Conservation (phyloP, 2,797 vertebrate genomes). For the Parauchenoglanis punctatus region DNA sequence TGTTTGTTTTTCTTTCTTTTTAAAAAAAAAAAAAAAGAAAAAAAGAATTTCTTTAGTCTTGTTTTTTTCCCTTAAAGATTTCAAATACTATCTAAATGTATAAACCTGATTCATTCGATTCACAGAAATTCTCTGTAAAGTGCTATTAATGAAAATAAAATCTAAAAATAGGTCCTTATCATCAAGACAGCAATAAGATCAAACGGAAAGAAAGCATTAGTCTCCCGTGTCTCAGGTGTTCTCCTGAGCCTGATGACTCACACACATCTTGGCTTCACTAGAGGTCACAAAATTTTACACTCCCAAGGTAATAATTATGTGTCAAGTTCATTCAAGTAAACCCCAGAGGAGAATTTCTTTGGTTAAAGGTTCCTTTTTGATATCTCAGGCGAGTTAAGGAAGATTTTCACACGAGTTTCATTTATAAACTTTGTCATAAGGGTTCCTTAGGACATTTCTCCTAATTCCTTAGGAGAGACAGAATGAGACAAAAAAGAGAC, state of each 20-base stretch:
- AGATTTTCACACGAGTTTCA: background rate
- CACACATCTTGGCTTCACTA: background rate
- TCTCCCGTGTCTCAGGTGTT: background rate
- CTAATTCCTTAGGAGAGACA: background rate
- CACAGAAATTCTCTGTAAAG: background rate
- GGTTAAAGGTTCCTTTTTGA: constrained; percentile 5
- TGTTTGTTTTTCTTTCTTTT: background rate
- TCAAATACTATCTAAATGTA: background rate
- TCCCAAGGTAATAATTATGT: background rate
- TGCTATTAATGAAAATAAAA: background rate
- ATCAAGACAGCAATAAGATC: background rate
- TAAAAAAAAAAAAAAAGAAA: too few relatives aligned
- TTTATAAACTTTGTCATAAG: background rate
- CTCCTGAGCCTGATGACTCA: background rate
- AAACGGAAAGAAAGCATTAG: background rate
- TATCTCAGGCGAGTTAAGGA: background rate
- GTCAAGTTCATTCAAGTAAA: constrained; percentile 11
- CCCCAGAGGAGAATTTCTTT: background rate
- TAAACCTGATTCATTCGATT: background rate
- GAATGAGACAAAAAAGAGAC: background rate
- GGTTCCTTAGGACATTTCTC: background rate
- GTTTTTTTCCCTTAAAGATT: background rate
- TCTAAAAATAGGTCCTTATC: too few relatives aligned
- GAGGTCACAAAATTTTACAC: constrained; percentile 2
- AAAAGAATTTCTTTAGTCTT: background rate